Base-by-base conservation (phyloP, 2,888 invertebrate species). In the Tachina grossa region DNA sequence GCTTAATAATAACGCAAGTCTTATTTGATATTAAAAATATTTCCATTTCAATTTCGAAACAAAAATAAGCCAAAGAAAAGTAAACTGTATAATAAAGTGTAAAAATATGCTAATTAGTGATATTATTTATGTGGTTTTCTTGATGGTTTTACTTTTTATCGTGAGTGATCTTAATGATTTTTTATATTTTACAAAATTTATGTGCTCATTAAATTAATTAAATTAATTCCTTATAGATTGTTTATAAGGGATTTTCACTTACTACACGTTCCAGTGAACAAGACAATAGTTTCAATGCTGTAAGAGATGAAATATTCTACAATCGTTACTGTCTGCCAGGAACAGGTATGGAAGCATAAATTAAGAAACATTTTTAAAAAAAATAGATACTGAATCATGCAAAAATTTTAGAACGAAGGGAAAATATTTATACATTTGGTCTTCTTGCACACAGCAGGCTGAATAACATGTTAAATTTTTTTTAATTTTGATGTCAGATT, bases 121-220 rank as follows among this genome's bases (percentile, higher is more conserved):
- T 75, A 69, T 91, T 2, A 87, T 90, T 49, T 90, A 90, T 83
- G 80, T 90, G 63, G 47, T 86, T 6, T 45, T 90, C 9, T 47
- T 91, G 61, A 61, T 89, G 68, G 16, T 91, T 5, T 66, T 90
- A 4, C 11, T 90, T 22, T 72, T 88, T 41, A 41, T 89, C 65
- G 90, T 91, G 88, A 91, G 91, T 90, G 49, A 41, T 45, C 71
- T 14, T 9, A 2, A 78, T 31, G 6, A 68, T 41, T 49, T 11
- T 13, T 57, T 2, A 31, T 31, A 57, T 31, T 19, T 11, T 13
- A 13, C 13, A 11, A 16, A 57, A 57, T 31, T 14, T 57, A n/a
- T 14, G 6, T 11, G 22, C 43, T n/a, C 49, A 1, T 59, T 45
- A 57, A 22, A 59, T 53, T 43, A 2, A 16, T 49, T 14, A 19